Evolutionary conservation across 2,797 vertebrate species (phyloP).

Genomic region (Sparidentex hasta): DNA sequence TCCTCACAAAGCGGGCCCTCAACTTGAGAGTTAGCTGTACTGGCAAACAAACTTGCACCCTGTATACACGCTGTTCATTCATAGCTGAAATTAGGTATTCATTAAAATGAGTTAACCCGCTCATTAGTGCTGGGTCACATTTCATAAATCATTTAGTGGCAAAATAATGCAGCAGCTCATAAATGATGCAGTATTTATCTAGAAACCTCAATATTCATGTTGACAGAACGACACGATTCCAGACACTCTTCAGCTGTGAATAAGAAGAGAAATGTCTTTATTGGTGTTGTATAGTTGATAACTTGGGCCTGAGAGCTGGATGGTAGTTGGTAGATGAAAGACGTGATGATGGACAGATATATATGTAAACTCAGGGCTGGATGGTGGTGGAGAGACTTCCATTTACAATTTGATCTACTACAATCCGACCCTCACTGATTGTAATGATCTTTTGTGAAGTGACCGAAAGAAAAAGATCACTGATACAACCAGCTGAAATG

Average conservation of each 20-base stretch:
- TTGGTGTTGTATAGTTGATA: background rate
- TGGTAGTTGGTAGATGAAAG: background rate
- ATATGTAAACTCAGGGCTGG: background rate
- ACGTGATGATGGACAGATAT: background rate
- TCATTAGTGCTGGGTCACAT: slow-evolving; percentile 30
- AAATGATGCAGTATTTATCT: slow-evolving; percentile 51
- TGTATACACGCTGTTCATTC: background rate
- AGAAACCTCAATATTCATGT: slow-evolving; percentile 32
- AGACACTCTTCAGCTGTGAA: background rate
- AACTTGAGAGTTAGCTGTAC: background rate
- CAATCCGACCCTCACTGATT: too few relatives aligned
- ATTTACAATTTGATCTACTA: too few relatives aligned
- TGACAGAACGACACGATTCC: background rate
- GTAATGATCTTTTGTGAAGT: too few relatives aligned
- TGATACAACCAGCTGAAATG: too few relatives aligned
- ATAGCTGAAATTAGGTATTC: background rate
- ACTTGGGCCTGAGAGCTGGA: background rate
- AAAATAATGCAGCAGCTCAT: slow-evolving; percentile 29
- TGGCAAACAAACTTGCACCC: background rate
- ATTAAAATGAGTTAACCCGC: slow-evolving; percentile 24
- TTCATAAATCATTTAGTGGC: slow-evolving; percentile 50
- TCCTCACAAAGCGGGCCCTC: too few relatives aligned
- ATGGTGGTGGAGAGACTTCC: too few relatives aligned
- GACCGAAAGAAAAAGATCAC: too few relatives aligned
- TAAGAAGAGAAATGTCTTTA: background rate